Percentiles rank a stretch among this genome's conserved stretches.
Conservation (phyloP, 2,888 invertebrate genomes). For the Furcula furcula region DNA sequence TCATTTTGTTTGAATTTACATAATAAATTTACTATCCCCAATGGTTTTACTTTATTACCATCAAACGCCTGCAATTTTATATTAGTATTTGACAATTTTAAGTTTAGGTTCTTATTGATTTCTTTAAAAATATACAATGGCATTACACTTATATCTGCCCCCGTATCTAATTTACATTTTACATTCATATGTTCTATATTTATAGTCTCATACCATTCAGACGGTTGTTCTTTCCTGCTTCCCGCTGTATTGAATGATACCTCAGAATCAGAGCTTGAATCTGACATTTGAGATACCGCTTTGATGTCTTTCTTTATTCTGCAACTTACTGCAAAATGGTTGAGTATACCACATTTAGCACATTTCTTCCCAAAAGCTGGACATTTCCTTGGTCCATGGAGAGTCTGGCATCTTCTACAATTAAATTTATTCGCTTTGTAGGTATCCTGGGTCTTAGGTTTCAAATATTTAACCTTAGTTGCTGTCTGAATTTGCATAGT, state of each 20-base stretch:
- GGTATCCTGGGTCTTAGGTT: too few species aligned
- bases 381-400: conserved; percentile 1
- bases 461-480: background rate
- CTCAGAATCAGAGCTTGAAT: background rate
- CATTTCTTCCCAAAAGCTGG: conserved; percentile 1
- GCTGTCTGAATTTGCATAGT: background rate
- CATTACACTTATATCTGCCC: conserved; percentile 16
- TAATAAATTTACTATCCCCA: conserved; percentile 1
- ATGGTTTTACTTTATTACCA: conserved; percentile 2
- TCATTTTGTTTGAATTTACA: conserved; percentile 9
- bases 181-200: background rate
- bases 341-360: background rate
- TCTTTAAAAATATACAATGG: conserved; percentile 3
- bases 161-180: conserved; percentile 12
- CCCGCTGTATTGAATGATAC: background rate
- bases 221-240: background rate
- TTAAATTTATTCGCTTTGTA: too few species aligned
- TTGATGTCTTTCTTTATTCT: background rate
- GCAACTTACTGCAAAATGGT: conserved; percentile 1
- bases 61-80: too few species aligned
- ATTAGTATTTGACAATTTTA: background rate
- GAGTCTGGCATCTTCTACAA: background rate
- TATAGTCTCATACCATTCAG: background rate
- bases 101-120: background rate
- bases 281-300: background rate